phyloP scores from a whole-genome alignment of 1,140 invertebrate genomes.

The Nylanderia fulva region DNA sequence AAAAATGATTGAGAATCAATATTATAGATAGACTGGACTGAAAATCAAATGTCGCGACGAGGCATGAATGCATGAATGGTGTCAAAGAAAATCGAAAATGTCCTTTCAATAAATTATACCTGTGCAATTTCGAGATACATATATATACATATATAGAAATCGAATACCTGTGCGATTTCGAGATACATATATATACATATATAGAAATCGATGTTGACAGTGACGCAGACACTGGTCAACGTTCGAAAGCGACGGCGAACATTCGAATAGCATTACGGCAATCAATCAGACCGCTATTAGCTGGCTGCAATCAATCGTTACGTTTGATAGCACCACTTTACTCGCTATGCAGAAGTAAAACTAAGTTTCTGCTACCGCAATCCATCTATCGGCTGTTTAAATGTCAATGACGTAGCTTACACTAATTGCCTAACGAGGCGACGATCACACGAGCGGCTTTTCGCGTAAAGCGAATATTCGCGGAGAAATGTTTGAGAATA shows the following conservation, averaged over 20 bases:
- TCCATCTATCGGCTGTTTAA: conserved; percentile 14
- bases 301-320: conserved; percentile 54
- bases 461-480: neutral
- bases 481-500: neutral
- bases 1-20: neutral
- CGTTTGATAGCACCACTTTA: conserved; percentile 49
- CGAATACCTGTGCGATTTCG: neutral
- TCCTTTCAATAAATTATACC: conserved; percentile 23
- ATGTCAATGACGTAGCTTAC: conserved; percentile 27
- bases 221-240: conserved; percentile 41
- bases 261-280: conserved; percentile 58
- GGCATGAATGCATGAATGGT: neutral
- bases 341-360: conserved; percentile 53
- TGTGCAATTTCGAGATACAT: neutral
- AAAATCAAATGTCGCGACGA: neutral
- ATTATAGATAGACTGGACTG: no score
- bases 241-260: conserved; percentile 25
- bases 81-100: conserved; percentile 30
- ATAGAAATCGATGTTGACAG: conserved; percentile 49
- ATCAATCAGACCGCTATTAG: conserved; percentile 55
- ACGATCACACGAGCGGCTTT: neutral
- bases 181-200: neutral
- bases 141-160: conserved; percentile 36
- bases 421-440: conserved; percentile 19
- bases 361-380: conserved; percentile 48